Conservation (phyloP, 2,797 vertebrate species). For the Notolabrus celidotus region DNA sequence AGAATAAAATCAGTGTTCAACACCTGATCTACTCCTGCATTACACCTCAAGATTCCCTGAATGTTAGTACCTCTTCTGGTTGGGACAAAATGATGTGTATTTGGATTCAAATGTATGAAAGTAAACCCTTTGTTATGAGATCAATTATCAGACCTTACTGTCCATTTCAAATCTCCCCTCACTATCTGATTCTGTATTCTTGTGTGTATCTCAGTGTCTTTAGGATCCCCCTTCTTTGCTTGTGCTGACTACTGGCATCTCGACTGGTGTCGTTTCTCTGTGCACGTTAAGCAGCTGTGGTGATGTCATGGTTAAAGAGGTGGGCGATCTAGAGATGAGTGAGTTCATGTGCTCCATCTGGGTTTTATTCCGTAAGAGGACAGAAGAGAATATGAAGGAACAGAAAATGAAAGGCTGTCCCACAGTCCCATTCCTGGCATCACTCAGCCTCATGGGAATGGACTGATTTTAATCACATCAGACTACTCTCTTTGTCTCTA, state of each 20-base stretch:
- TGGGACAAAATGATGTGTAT: too few species aligned
- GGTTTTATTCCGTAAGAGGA: slow-evolving; percentile 63
- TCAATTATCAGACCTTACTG: neutral
- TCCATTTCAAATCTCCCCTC: slow-evolving; percentile 5
- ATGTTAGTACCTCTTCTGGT: too few species aligned
- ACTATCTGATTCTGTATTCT: neutral
- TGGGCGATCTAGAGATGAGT: slow-evolving; percentile 62
- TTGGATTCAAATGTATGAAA: too few species aligned
- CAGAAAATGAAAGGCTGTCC: slow-evolving; percentile 45
- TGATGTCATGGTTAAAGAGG: slow-evolving; percentile 71
- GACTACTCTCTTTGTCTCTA: slow-evolving; percentile 19
- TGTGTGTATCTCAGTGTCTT: slow-evolving; percentile 1
- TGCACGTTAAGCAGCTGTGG: slow-evolving; percentile 59
- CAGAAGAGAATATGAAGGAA: slow-evolving; percentile 56
- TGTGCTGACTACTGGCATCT: slow-evolving; percentile 46
- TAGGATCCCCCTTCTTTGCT: slow-evolving; percentile 10
- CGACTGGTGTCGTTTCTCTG: slow-evolving; percentile 55
- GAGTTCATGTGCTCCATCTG: slow-evolving; percentile 71
- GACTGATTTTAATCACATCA: slow-evolving; percentile 56
- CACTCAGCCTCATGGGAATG: slow-evolving; percentile 46
- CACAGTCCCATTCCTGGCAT: slow-evolving; percentile 53
- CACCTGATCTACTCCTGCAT: neutral
- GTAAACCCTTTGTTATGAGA: too few species aligned
- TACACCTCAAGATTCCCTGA: too few species aligned
- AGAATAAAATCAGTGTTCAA: neutral